These are phyloP conservation scores for Drosophila vallismaia DNA, from an alignment of 2,888 invertebrate species.

Conservation along the genomic window DNA sequence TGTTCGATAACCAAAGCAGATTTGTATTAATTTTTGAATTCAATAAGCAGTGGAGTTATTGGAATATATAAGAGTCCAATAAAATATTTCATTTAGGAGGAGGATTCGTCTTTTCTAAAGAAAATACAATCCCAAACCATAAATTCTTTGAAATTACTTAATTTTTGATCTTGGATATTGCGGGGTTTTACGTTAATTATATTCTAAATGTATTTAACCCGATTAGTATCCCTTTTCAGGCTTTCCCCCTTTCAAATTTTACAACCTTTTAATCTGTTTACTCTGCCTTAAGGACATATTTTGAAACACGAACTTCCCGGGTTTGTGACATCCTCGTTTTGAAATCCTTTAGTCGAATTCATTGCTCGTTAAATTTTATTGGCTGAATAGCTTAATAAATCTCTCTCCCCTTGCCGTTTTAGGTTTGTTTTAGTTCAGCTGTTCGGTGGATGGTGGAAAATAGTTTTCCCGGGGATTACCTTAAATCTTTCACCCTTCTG, in stretches of 20 bases:
- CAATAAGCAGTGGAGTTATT: not conserved
- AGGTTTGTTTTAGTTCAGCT: conserved; percentile 9
- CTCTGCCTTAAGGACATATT: not conserved
- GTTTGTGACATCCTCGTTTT: conserved; percentile 14
- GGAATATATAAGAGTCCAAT: not conserved
- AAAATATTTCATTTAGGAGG: not conserved
- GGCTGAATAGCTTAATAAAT: conserved; percentile 30
- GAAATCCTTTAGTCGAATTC: conserved; percentile 3
- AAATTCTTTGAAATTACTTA: not conserved
- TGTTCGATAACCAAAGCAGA: conserved; percentile 25
- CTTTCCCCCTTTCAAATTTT: not conserved
- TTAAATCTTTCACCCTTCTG: conserved; percentile 21
- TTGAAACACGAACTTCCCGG: conserved; percentile 1
- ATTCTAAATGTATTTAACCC: not conserved
- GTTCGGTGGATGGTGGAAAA: conserved; percentile 15
- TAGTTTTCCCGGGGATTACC: conserved; percentile 28
- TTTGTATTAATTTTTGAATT: conserved; percentile 25
- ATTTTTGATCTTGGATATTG: conserved; percentile 1
- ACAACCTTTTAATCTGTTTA: conserved; percentile 19
- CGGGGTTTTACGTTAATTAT: not conserved
- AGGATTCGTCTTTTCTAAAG: not conserved
- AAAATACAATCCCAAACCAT: not conserved
- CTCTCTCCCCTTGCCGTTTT: not conserved
- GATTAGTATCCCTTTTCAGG: not conserved
- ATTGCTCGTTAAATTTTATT: conserved; percentile 32